Percentiles rank a stretch among this genome's conserved stretches.
These are phyloP conservation scores for Triplophysa siluroides DNA, from an alignment of 2,113 vertebrate genomes.

Conservation along the genomic window DNA sequence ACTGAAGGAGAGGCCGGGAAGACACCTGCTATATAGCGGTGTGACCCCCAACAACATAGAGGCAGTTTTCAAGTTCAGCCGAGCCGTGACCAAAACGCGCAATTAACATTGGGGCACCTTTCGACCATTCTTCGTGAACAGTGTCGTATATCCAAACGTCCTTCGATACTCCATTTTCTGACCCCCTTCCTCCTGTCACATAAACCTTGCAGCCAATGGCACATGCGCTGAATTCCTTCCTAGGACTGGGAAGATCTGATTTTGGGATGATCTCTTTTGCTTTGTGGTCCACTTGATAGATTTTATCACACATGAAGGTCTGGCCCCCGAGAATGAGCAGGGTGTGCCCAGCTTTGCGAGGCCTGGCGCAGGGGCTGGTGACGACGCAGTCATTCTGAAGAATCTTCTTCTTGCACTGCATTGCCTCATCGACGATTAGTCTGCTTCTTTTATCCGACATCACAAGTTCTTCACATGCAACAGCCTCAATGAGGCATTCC, in stretches of 20 bases:
- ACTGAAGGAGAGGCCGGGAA: conserved; percentile 91
- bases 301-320: conserved; percentile 97
- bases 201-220: conserved; percentile 95
- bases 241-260: conserved; percentile 88
- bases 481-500: conserved; percentile 83
- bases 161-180: conserved; percentile 92
- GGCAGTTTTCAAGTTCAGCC: conserved; percentile 86
- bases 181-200: conserved; percentile 89
- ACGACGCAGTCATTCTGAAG: conserved; percentile 88
- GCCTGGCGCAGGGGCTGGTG: conserved; percentile 87
- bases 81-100: conserved; percentile 93
- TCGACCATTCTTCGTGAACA: conserved; percentile 90
- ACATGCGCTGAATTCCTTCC: conserved; percentile 94
- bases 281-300: conserved; percentile 94
- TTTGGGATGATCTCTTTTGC: conserved; percentile 95
- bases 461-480: conserved; percentile 85
- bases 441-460: conserved; percentile 82
- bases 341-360: conserved; percentile 90
- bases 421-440: conserved; percentile 86
- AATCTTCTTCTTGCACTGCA: conserved; percentile 87
- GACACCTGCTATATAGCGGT: conserved; percentile 87
- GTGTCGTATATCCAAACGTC: conserved; percentile 97
- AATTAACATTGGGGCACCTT: conserved; percentile 92
- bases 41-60: conserved; percentile 92
- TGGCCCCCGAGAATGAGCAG: conserved; percentile 92